A percentile compares a stretch with the other conserved stretches of the same genome.
Evolutionary conservation across 2,113 vertebrate species (phyloP).

Genomic region (Ictalurus furcatus): DNA sequence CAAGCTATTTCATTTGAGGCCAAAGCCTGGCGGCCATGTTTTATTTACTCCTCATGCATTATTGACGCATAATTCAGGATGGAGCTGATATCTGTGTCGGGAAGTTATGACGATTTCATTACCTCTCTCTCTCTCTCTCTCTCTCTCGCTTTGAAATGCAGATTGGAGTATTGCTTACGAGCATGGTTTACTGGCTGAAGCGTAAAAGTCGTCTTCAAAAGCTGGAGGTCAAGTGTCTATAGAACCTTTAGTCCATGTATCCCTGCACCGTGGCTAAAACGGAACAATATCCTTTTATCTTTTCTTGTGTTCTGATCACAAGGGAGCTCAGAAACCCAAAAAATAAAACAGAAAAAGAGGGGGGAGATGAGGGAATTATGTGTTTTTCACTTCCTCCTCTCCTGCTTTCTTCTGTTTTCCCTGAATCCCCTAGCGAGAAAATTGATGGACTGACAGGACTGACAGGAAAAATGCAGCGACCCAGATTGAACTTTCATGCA

Average conservation of each 20-base stretch:
- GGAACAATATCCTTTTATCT: background rate
- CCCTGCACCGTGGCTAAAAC: background rate
- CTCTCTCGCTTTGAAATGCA: constrained; percentile 22
- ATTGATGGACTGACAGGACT: constrained; percentile 4
- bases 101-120: constrained; percentile 60
- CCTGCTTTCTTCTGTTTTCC: background rate
- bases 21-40: constrained; percentile 69
- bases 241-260: background rate
- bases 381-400: background rate
- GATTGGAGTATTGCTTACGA: background rate
- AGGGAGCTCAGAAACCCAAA: background rate
- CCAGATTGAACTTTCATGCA: constrained; percentile 26
- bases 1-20: constrained; percentile 51
- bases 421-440: background rate
- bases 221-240: background rate
- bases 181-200: background rate
- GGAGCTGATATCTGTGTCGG: constrained; percentile 56
- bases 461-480: background rate
- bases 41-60: constrained; percentile 75
- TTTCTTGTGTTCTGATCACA: background rate
- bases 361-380: background rate
- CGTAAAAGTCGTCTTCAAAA: background rate
- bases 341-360: background rate
- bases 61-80: constrained; percentile 67
- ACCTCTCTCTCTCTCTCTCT: constrained; percentile 27